phyloP scores from a whole-genome alignment of 2,797 vertebrate species.

The Dicrostonyx torquatus region DNA sequence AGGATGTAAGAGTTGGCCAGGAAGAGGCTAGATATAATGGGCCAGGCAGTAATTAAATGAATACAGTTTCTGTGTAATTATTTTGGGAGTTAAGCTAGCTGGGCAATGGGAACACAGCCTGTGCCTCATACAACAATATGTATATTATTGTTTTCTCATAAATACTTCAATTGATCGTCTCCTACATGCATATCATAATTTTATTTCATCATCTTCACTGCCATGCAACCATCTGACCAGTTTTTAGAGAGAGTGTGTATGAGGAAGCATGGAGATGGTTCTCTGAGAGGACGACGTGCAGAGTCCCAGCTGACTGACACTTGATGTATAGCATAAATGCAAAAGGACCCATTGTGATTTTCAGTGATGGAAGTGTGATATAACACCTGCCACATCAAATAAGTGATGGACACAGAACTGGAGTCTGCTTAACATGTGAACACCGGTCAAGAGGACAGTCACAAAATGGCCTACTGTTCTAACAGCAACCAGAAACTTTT shows the following conservation, averaged over 20 bases:
- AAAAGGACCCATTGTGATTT: not conserved
- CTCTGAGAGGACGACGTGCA: not conserved
- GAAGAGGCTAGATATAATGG: too few species aligned
- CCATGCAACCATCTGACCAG: not conserved
- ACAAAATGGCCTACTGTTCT: not conserved
- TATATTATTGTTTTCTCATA: not conserved
- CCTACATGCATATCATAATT: not conserved
- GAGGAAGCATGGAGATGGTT: not conserved
- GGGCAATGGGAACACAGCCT: too few species aligned
- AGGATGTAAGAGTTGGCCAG: too few species aligned
- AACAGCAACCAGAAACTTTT: not conserved
- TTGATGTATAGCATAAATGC: not conserved
- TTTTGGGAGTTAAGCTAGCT: too few species aligned
- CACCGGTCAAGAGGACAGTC: not conserved
- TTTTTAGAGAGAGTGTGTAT: not conserved
- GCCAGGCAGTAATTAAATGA: too few species aligned
- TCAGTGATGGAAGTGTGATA: not conserved
- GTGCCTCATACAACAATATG: too few species aligned
- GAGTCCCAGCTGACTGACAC: not conserved
- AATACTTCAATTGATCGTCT: not conserved
- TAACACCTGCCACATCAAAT: not conserved
- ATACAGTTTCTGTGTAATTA: too few species aligned
- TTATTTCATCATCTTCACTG: not conserved
- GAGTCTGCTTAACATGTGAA: not conserved
- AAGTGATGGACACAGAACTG: not conserved